Conservation (phyloP, 2,113 vertebrate species). For the Sula dactylatra region DNA sequence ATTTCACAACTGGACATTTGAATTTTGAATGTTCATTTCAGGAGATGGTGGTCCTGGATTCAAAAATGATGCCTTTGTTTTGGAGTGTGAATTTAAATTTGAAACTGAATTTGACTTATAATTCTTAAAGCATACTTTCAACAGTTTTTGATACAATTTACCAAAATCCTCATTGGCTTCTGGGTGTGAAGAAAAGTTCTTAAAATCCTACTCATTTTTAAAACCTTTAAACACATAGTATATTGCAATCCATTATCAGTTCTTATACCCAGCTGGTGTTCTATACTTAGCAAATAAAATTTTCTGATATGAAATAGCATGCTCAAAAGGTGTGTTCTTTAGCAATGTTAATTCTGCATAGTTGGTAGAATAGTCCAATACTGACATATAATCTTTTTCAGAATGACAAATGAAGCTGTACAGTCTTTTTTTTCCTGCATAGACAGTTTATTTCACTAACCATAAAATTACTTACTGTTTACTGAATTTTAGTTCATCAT, state of each 20-base stretch:
- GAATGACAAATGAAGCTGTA: neutral
- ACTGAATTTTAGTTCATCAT: neutral
- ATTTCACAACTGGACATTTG: neutral
- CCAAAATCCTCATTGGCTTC: neutral
- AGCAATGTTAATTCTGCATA: neutral
- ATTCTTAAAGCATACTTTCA: neutral
- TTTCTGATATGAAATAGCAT: neutral
- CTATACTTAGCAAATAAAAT: neutral
- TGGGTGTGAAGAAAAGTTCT: neutral
- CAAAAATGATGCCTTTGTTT: neutral
- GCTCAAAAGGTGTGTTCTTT: neutral
- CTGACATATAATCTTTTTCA: neutral
- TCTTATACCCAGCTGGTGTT: neutral
- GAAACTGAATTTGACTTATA: neutral
- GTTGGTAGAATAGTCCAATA: neutral
- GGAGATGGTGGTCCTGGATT: neutral
- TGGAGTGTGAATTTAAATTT: neutral
- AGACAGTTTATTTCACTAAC: neutral
- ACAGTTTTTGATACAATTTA: neutral
- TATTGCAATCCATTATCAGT: neutral
- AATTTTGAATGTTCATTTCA: neutral
- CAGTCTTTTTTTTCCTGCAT: neutral
- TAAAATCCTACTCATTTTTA: neutral
- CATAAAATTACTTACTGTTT: neutral
- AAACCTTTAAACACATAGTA: neutral